Conservation (phyloP, 2,113 vertebrate genomes). For the Semnornis frantzii region DNA sequence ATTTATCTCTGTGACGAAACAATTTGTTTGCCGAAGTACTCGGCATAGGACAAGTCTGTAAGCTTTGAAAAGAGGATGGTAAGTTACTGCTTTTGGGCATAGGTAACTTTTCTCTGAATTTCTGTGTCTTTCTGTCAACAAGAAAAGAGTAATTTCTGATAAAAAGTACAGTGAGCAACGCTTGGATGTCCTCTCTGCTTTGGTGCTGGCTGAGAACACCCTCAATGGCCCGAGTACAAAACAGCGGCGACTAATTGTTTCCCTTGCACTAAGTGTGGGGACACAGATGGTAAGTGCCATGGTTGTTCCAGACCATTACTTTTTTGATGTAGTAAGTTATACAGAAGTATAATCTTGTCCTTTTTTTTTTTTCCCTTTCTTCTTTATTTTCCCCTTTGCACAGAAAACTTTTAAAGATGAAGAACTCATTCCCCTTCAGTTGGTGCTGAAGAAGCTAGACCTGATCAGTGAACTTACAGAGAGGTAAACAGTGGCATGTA, state of each 20-base stretch:
- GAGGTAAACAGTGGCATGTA: slow-evolving; percentile 66
- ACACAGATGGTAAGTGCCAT: slow-evolving; percentile 89
- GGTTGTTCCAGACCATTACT: neutral
- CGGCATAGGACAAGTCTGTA: neutral
- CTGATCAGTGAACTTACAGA: slow-evolving; percentile 94
- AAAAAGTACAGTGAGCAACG: slow-evolving; percentile 98
- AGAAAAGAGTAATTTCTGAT: slow-evolving; percentile 99
- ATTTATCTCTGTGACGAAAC: neutral
- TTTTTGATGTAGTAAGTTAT: neutral
- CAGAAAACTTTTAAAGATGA: slow-evolving; percentile 99
- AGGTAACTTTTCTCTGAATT: neutral
- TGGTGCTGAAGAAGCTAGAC: slow-evolving; percentile 95
- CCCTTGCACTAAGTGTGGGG: slow-evolving; percentile 92
- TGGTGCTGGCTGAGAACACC: slow-evolving; percentile 94
- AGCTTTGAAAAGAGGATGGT: neutral
- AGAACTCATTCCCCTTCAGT: slow-evolving; percentile 90
- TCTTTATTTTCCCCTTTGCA: neutral
- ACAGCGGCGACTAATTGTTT: slow-evolving; percentile 90
- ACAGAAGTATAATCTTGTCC: neutral
- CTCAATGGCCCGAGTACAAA: slow-evolving; percentile 94
- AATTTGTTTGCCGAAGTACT: neutral
- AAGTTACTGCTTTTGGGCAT: neutral
- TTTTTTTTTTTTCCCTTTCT: neutral
- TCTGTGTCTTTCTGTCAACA: slow-evolving; percentile 33
- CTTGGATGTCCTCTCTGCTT: slow-evolving; percentile 93